Base-by-base conservation (phyloP, 2,888 invertebrate species). In the Agriotes lineatus region DNA sequence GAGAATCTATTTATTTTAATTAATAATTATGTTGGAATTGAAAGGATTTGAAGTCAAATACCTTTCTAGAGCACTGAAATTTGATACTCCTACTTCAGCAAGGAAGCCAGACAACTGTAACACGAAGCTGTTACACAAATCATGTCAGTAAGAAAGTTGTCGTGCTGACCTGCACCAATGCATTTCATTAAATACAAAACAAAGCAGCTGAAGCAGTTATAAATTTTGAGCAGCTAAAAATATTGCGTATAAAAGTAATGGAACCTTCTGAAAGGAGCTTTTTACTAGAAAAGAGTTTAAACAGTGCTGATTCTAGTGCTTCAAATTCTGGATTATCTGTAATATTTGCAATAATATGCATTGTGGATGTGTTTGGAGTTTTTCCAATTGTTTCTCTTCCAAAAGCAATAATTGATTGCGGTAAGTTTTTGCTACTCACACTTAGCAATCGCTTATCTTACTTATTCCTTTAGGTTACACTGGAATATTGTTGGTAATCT, bases 351-450 rank as follows among this genome's bases (percentile, higher is more conserved):
- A 86, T 91, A 10, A 85, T 94, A 39, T 94, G 94, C 81, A 90
- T 95, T 20, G 87, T 95, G 14, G 94, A 94, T 81, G 87, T 94
- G 48, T 94, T 95, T 79, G 95, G 94, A 42, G 93, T 95, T 0
- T 94, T 94, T 79, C 94, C 94, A 0, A 89, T 95, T 1, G 88
- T 95, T 10, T 89, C 93, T 0, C 82, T 95, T 64, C 94, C 94
- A 0, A 89, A 91, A 74, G 88, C 92, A 20, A 87, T 95, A 18
- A 90, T 93, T 48, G 87, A 90, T 74, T 92, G 94, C 80, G 94
- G 94, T 92, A 80, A 86, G 84, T 20, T n/a, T 2, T 63, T 12
- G 44, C 12, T 16, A 14, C 6, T 20, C 22, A 48, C 7, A n/a
- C n/a, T n/a, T n/a, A n/a, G n/a, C n/a, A n/a, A n/a, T n/a, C n/a